These are phyloP conservation scores for Xestia ashworthii DNA, from an alignment of 2,888 invertebrate genomes.

Conservation along the genomic window DNA sequence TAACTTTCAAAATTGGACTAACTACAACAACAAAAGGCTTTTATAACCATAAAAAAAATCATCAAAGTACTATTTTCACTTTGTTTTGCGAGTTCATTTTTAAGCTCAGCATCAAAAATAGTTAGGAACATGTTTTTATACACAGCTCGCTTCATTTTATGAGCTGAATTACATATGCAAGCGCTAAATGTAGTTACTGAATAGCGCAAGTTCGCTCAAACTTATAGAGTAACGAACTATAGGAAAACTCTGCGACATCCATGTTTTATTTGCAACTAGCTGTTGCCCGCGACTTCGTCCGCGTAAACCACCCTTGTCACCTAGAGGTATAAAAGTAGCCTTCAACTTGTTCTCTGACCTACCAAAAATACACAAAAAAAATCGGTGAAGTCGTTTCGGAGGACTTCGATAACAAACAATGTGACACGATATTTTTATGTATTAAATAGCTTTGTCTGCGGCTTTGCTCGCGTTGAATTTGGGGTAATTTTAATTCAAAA, in stretches of 20 bases:
- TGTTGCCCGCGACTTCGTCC: no score
- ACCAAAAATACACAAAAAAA: no score
- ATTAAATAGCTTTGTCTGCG: no score
- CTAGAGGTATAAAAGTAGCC: no score
- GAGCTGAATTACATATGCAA: constrained; percentile 37
- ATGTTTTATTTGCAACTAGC: constrained; percentile 27
- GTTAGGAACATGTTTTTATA: constrained; percentile 40
- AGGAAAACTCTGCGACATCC: constrained; percentile 37
- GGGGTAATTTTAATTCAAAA: no score
- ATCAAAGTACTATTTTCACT: constrained; percentile 21
- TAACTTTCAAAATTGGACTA: constrained; percentile 17
- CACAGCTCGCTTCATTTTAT: constrained; percentile 47
- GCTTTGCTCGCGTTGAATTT: no score
- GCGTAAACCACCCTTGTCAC: no score
- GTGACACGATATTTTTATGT: no score
- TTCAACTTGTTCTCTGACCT: no score
- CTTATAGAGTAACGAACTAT: constrained; percentile 29
- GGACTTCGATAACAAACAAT: no score
- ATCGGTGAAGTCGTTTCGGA: no score
- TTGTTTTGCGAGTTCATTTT: constrained; percentile 34
- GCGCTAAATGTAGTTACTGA: constrained; percentile 50
- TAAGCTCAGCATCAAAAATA: constrained; percentile 43
- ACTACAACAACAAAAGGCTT: constrained; percentile 7
- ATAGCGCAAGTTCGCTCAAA: constrained; percentile 33
- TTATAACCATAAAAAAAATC: not conserved